Evolutionary conservation across 1,140 invertebrate genomes (phyloP).

Genomic region (Rhopalosiphum maidis): DNA sequence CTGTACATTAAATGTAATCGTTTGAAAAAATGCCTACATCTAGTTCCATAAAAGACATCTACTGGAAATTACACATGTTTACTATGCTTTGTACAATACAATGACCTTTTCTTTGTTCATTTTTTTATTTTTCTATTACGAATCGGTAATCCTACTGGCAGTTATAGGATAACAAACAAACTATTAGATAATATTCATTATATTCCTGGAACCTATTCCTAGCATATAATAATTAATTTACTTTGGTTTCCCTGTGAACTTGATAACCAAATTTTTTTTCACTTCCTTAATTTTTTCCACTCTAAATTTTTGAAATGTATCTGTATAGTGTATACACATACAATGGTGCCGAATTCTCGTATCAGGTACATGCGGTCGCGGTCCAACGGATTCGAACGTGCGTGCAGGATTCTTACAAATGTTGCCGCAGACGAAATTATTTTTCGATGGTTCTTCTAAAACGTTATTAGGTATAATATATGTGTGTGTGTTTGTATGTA

Average conservation of each 20-base stretch:
- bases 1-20: neutral
- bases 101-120: neutral
- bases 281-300: slow-evolving; percentile 10
- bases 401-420: slow-evolving; percentile 23
- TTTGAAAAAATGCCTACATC: neutral
- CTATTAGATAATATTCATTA: neutral
- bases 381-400: slow-evolving; percentile 31
- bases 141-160: no score
- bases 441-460: neutral
- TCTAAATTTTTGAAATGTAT: neutral
- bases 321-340: neutral
- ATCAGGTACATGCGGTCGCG: slow-evolving; percentile 1
- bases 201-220: neutral
- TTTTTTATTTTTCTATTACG: neutral
- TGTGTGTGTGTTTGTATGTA: neutral
- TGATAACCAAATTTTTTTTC: neutral
- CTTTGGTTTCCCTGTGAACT: neutral
- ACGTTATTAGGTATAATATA: neutral
- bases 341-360: neutral
- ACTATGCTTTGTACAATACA: slow-evolving; percentile 1
- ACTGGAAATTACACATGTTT: neutral
- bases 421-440: neutral
- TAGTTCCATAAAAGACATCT: neutral
- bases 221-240: slow-evolving; percentile 19
- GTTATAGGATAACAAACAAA: neutral